A percentile compares a stretch with the other conserved stretches of the same genome.
These are phyloP conservation scores for Amphibalanus amphitrite DNA, from an alignment of 1,140 invertebrate genomes.

Conservation along the genomic window DNA sequence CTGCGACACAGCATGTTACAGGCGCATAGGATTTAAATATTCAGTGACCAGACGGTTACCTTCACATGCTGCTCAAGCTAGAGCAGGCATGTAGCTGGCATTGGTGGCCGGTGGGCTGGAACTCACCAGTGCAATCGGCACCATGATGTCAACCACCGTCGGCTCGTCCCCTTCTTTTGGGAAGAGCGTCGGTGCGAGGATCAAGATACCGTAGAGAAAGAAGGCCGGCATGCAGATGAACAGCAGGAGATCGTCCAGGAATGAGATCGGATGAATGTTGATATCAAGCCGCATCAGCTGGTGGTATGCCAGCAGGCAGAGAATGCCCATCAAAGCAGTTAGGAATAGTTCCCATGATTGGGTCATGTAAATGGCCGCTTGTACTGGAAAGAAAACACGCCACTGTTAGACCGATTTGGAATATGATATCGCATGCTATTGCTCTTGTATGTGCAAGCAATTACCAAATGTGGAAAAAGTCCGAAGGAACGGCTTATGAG, in stretches of 20 bases:
- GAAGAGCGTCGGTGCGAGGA: slow-evolving; percentile 39
- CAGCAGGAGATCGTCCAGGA: slow-evolving; percentile 48
- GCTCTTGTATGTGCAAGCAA: no score
- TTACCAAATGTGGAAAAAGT: no score
- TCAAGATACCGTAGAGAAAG: slow-evolving; percentile 46
- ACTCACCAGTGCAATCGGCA: slow-evolving; percentile 22
- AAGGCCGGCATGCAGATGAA: slow-evolving; percentile 53
- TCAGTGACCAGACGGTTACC: no score
- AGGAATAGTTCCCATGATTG: neutral
- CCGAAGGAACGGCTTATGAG: no score
- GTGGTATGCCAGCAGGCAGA: slow-evolving; percentile 25
- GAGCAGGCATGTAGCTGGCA: no score
- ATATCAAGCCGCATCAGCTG: slow-evolving; percentile 42
- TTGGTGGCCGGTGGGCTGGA: no score
- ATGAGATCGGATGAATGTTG: slow-evolving; percentile 41
- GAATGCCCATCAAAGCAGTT: neutral
- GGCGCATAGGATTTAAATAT: no score
- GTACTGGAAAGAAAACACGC: neutral
- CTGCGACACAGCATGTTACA: no score
- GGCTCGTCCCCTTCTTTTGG: slow-evolving; percentile 26
- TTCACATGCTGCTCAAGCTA: no score
- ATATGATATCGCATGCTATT: no score
- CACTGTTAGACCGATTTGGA: no score
- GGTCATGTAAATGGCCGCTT: neutral
- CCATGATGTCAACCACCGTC: slow-evolving; percentile 30